These are phyloP conservation scores for Lophura nycthemera DNA, from an alignment of 2,113 vertebrate genomes.

Conservation along the genomic window DNA sequence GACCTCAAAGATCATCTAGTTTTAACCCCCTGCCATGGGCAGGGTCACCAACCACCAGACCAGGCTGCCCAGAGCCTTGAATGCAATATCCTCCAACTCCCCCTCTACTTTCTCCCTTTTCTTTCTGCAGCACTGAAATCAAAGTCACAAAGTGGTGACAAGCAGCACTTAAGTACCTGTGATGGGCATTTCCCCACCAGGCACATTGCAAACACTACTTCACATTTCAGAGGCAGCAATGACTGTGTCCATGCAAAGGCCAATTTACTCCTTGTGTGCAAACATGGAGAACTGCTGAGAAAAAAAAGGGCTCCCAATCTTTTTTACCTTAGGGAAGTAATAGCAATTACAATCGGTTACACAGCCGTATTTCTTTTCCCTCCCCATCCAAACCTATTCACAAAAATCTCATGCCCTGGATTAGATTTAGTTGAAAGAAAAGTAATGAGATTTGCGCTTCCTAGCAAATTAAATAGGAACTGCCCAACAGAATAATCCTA, in stretches of 20 bases:
- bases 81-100: neutral
- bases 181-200: neutral
- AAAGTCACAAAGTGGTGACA: neutral
- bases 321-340: neutral
- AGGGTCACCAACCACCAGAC: no score
- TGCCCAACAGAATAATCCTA: slow-evolving; percentile 18
- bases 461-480: slow-evolving; percentile 30
- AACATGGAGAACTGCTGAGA: neutral
- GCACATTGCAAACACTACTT: neutral
- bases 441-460: slow-evolving; percentile 32
- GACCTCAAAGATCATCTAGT: no score
- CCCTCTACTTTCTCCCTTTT: neutral
- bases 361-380: neutral
- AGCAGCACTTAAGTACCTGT: neutral
- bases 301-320: neutral
- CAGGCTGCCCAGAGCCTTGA: no score
- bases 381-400: neutral
- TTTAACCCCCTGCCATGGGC: no score
- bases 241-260: neutral
- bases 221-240: neutral
- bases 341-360: neutral
- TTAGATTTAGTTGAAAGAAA: neutral
- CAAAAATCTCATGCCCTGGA: neutral
- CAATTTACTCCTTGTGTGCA: neutral
- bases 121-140: neutral